These are phyloP conservation scores for Scolopax bukidnonensis DNA, from an alignment of 2,797 vertebrate species.

Conservation along the genomic window DNA sequence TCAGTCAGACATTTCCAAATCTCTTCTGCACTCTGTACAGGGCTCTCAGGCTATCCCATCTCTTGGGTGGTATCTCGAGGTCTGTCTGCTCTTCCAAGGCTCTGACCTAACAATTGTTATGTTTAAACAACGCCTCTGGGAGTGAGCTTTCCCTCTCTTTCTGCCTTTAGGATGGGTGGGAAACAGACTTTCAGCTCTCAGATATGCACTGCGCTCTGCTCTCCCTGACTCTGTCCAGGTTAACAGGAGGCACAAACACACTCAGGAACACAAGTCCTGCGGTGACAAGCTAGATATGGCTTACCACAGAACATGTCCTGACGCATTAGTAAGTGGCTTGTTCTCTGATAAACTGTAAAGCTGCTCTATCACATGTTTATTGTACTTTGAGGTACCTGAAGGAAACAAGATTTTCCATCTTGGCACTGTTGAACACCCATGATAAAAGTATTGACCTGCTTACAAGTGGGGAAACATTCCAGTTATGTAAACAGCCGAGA, in stretches of 20 bases:
- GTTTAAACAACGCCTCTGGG: not conserved
- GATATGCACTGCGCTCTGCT: not conserved
- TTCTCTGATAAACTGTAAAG: slow-evolving; percentile 17
- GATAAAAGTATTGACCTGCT: slow-evolving; percentile 23
- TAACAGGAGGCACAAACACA: slow-evolving; percentile 9
- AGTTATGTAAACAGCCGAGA: slow-evolving; percentile 54
- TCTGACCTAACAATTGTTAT: not conserved
- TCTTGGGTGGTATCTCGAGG: slow-evolving; percentile 30
- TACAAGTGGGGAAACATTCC: slow-evolving; percentile 37
- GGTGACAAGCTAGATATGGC: not conserved
- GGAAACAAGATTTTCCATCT: slow-evolving; percentile 21
- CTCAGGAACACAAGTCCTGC: not conserved
- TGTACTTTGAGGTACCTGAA: slow-evolving; percentile 18
- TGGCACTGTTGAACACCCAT: not conserved
- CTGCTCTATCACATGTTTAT: not conserved
- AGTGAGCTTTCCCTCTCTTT: not conserved
- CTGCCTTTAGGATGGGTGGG: not conserved
- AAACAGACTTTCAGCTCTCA: slow-evolving; percentile 10
- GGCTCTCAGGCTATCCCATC: not conserved
- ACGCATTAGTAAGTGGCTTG: not conserved
- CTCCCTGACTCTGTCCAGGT: not conserved
- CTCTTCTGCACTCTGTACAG: not conserved
- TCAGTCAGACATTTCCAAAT: not conserved
- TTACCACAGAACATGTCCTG: not conserved
- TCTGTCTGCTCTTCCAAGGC: not conserved